Base-by-base conservation (phyloP, 2,797 vertebrate species). In the Sebastolobus altivelis region DNA sequence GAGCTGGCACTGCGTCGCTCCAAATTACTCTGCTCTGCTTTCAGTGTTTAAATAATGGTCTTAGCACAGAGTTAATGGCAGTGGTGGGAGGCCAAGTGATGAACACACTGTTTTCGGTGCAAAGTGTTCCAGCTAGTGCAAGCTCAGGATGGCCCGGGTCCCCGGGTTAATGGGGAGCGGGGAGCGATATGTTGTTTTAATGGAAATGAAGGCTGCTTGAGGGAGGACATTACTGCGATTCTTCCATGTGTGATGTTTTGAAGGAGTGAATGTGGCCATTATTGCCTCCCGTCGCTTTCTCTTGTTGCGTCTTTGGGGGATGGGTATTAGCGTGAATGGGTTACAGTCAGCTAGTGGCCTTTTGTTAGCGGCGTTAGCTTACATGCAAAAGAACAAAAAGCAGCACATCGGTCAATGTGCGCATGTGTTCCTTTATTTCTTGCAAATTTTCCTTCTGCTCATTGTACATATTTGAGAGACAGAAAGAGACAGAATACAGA, bases 31-130 rank as follows among this genome's bases (percentile, higher is more conserved):
- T 52, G 66, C 89, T 82, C 83, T 72, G 88, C 92, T 93, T 90
- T 92, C 87, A 83, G 85, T 75, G 83, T 93, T 94, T 93, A 93
- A 94, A 93, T 93, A 93, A 94, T 93, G 90, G 91, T 89, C 85
- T 87, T 85, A 83, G 87, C 83, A 65, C 78, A 83, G 85, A 90
- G 85, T 88, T 93, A 90, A 93, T 93, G 89, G 87, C 75, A 70
- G 83, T 85, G 82, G 85, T 85, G 87, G 91, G 92, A 93, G 89
- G 91, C 87, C 81, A 82, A 89, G 79, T 86, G 90, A 88, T 84
- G 89, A 89, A 87, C 86, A 66, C 83, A 72, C 88, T 82, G 85
- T 82, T 90, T 87, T 88, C 31, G 29, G 69, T 83, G 82, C 88
- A 89, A 83, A 89, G 88, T 78, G 85, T 80, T 89, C 78, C 71